Percentiles rank a stretch among this genome's conserved stretches.
phyloP scores from a whole-genome alignment of 2,113 vertebrate species.

The Phaethornis superciliosus region DNA sequence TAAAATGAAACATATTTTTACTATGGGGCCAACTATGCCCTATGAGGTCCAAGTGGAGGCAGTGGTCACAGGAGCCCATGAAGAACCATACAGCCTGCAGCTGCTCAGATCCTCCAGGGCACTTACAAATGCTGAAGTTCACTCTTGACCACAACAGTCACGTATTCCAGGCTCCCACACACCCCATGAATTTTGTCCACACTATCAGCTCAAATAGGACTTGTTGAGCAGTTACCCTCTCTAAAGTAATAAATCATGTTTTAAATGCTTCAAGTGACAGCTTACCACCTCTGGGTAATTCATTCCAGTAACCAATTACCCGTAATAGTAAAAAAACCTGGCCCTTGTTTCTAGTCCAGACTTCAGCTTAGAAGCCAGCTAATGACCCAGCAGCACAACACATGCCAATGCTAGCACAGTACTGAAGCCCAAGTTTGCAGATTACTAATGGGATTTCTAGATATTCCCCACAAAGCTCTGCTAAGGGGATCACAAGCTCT shows the following conservation, averaged over 20 bases:
- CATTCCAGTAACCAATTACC: not conserved
- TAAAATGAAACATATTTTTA: not conserved
- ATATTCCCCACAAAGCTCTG: not conserved
- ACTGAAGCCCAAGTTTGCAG: not conserved
- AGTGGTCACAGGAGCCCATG: accelerated
- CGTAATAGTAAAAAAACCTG: not conserved
- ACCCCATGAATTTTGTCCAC: not conserved
- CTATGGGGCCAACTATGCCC: not conserved
- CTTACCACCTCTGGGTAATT: not conserved
- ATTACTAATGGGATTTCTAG: not conserved
- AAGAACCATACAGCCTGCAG: not conserved
- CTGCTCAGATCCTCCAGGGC: accelerated
- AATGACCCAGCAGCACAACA: not conserved
- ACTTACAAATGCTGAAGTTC: not conserved
- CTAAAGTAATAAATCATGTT: not conserved
- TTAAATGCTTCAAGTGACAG: not conserved
- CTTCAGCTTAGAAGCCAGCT: not conserved
- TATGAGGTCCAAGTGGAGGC: not conserved
- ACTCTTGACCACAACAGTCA: not conserved
- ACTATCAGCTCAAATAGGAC: not conserved
- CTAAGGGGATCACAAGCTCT: not conserved
- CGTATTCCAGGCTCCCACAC: not conserved
- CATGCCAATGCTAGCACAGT: not conserved
- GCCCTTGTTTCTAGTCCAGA: not conserved
- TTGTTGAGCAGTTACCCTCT: not conserved